Evolutionary conservation across 2,888 invertebrate species (phyloP), one percentile per base, ranked within the genome.

Genomic region (Hoplodrina blanda): DNA sequence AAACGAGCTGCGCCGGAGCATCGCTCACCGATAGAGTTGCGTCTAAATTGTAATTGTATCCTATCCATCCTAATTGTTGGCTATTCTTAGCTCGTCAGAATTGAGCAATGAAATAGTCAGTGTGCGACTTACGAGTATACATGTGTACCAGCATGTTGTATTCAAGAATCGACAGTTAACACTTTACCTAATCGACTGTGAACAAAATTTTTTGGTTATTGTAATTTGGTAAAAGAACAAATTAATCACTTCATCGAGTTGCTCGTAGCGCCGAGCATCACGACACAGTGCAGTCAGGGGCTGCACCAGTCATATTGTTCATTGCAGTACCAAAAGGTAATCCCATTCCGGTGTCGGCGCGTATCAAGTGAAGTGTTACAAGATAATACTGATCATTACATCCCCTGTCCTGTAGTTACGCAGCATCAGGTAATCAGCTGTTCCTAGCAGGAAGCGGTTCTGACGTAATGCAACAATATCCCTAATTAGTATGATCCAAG

Each of bases 401-500:
- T 3, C 61, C 30, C n/a, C 20, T 53, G 62, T 19, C 20, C 33
- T 44, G 72, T 15, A 62, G 33, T 56, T 20, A 52, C 33, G 7
- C 63, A 44, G 54, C 53, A 10, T 62, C 57, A 66, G 56, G 61
- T 68, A 67, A 69, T 75, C 74, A 80, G 68, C 57, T 53, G 75
- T 30, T 60, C 33, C 33, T 66, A 69, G 71, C 74, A 55, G 85
- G 83, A 83, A 80, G 83, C 57, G 46, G 19, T 44, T n/a, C 66
- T 62, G 49, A 44, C 49, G 25, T 69, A 63, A 74, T 66, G 55
- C 71, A 52, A 76, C 84, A 77, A 80, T 73, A 70, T 69, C 73
- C 73, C 74, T 86, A 82, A 85, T 82, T 82, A 86, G 76, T 77
- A 84, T 80, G 68, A 82, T 82, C 73, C 57, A 57, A 83, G 72